These are phyloP conservation scores for Bombus pascuorum DNA, from an alignment of 1,140 invertebrate genomes.

Conservation along the genomic window DNA sequence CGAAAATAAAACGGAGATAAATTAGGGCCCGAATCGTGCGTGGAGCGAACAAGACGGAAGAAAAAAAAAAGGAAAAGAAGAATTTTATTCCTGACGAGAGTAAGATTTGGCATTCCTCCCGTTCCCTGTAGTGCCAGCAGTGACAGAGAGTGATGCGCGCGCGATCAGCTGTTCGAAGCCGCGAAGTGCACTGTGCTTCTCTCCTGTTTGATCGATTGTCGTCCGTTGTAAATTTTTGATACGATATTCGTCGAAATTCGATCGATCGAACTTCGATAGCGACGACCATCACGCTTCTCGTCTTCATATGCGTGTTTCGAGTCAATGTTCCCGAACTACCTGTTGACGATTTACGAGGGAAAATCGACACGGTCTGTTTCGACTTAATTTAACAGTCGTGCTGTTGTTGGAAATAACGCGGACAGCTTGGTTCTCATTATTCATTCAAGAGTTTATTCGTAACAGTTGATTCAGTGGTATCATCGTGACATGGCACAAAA, in stretches of 20 bases:
- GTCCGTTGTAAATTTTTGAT: neutral
- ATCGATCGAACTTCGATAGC: neutral
- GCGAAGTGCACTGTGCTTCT: neutral
- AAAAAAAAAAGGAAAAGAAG: neutral
- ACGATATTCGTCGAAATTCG: neutral
- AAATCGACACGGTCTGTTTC: conserved; percentile 66
- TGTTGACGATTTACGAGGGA: conserved; percentile 77
- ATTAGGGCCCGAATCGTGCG: neutral
- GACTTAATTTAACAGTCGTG: neutral
- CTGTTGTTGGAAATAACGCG: neutral
- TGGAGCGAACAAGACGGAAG: neutral
- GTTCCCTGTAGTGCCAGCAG: neutral
- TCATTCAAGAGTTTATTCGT: neutral
- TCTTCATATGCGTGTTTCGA: conserved; percentile 37
- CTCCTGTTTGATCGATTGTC: neutral
- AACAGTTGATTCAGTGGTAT: neutral
- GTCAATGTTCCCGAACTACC: conserved; percentile 71
- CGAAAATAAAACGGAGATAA: conserved; percentile 29
- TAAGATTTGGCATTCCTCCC: neutral
- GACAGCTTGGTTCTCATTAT: neutral
- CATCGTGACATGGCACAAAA: conserved; percentile 6
- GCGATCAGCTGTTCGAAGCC: conserved; percentile 63
- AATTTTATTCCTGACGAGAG: neutral
- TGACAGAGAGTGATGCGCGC: conserved; percentile 6
- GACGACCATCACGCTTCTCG: neutral